Evolutionary conservation across 2,797 vertebrate species (phyloP), one percentile per base, ranked within the genome.

Genomic region (Florisuga fusca): DNA sequence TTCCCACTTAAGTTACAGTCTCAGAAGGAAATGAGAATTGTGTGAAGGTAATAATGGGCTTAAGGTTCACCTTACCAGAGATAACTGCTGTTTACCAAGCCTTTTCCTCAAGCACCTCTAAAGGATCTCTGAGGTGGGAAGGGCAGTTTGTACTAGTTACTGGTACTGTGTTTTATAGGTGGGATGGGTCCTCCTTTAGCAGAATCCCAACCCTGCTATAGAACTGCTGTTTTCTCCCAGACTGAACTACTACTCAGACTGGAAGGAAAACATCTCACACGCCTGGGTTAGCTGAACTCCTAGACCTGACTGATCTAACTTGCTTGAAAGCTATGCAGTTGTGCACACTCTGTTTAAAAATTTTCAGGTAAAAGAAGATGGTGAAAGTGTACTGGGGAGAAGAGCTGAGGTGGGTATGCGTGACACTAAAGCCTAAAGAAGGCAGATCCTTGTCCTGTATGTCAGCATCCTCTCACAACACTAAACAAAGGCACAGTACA

Each of bases 381-480:
- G 89, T 92, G 95, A 94, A 86, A 94, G 95, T 97, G 74, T 97
- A 88, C 92, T 95, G 95, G 95, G 95, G 81, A 97, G 89, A 95
- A 96, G 94, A 96, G 94, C 94, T 87, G 94, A 90, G 93, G 93
- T 87, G 87, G 87, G 92, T 94, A 59, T 27, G 5, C 14, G 27
- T 89, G 84, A 83, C 54, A 71, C 64, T 91, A 90, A 61, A 91
- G 51, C 68, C 66, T 77, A 45, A 69, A 76, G 55, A 86, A 89
- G 84, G 87, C 67, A 53, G 91, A 92, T 76, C 71, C 62, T 71
- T 94, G 54, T 89, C 74, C 23, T 95, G 2, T 73, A 22, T 73
- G 73, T 93, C n/a, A 89, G 46, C 58, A 78, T 63, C 46, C 36
- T 55, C 54, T 93, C 63, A 36, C 82, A 33, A n/a, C 48, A 46